A percentile compares a stretch with the other conserved stretches of the same genome.
Evolutionary conservation across 92 coral and sea anemone genomes (phyloP).

Genomic region (Epizoanthus fatuus): DNA sequence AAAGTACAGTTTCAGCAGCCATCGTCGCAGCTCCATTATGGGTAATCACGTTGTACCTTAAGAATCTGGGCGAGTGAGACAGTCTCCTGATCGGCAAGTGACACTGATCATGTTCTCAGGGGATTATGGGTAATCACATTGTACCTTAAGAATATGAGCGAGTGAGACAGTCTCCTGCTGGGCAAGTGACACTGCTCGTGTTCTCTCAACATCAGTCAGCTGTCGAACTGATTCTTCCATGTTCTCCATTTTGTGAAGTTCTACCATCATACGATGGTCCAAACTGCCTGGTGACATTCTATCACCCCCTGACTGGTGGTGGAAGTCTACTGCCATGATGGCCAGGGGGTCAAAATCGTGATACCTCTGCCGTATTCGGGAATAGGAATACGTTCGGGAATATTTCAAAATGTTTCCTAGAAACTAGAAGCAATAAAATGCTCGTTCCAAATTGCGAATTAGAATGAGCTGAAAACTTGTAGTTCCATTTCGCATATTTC

Average conservation of each 20-base stretch:
- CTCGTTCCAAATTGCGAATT: too few species aligned
- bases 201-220: conserved; percentile 91
- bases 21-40: too few species aligned
- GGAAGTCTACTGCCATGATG: conserved; percentile 62
- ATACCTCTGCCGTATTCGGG: conserved; percentile 2
- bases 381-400: too few species aligned
- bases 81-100: conserved; percentile 97
- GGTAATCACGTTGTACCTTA: conserved; percentile 65
- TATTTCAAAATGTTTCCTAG: too few species aligned
- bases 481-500: too few species aligned
- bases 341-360: conserved; percentile 47
- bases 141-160: too few species aligned
- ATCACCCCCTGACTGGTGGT: conserved; percentile 81
- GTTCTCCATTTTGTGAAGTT: conserved; percentile 93
- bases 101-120: too few species aligned
- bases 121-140: too few species aligned
- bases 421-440: too few species aligned
- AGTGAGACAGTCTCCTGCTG: too few species aligned
- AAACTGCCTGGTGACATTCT: conserved; percentile 98
- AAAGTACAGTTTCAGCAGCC: too few species aligned
- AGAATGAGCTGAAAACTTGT: too few species aligned
- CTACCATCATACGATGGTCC: conserved; percentile 91
- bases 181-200: conserved; percentile 93
- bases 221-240: conserved; percentile 99
- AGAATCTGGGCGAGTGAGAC: conserved; percentile 98